Conservation (phyloP, 2,113 vertebrate genomes). For the Illadopsis cleaveri region DNA sequence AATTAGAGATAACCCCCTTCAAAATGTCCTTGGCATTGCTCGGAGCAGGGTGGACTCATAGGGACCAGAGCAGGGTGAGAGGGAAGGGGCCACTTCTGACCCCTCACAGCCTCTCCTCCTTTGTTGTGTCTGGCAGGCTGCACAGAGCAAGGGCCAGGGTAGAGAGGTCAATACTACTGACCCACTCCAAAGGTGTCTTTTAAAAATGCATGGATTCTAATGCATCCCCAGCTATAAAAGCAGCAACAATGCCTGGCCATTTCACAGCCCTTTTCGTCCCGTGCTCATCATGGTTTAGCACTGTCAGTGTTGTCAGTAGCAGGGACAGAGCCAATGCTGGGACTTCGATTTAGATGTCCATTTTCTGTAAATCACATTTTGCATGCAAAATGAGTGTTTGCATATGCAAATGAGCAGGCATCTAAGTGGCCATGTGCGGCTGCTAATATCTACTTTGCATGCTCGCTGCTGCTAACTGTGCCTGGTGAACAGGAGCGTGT, state of each 20-base stretch:
- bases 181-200: neutral
- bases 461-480: neutral
- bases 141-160: neutral
- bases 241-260: neutral
- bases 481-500: neutral
- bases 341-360: neutral
- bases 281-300: neutral
- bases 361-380: conserved; percentile 20
- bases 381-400: conserved; percentile 40
- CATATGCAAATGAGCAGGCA: conserved; percentile 35
- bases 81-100: neutral
- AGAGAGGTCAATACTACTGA: neutral
- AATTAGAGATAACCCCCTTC: neutral
- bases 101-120: neutral
- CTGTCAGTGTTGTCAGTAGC: neutral
- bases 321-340: neutral
- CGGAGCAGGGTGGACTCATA: accelerated
- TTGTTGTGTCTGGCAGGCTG: neutral
- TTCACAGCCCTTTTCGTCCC: neutral
- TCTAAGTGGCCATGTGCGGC: conserved; percentile 24
- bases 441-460: neutral
- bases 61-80: accelerated
- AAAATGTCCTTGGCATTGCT: neutral
- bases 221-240: neutral
- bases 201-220: neutral